Conservation (phyloP, 1,140 invertebrate species). For the Ganaspis sp. region DNA sequence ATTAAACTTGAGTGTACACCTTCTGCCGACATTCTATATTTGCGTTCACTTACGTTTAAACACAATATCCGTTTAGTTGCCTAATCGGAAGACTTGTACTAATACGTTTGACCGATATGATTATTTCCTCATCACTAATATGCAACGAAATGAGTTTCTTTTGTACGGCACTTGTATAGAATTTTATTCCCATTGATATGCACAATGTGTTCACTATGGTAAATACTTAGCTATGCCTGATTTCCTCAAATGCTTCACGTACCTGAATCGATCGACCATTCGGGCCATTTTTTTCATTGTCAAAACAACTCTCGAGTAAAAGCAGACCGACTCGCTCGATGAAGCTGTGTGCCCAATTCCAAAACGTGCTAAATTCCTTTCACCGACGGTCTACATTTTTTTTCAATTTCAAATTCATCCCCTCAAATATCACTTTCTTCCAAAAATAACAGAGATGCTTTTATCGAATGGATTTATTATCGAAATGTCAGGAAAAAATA, state of each 20-base stretch:
- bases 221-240: conserved; percentile 77
- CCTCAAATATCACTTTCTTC: neutral
- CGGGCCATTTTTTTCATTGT: conserved; percentile 67
- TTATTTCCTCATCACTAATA: conserved; percentile 76
- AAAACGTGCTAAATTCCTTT: conserved; percentile 21
- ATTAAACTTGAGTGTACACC: conserved; percentile 71
- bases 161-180: conserved; percentile 84
- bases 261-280: conserved; percentile 76
- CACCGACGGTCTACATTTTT: neutral
- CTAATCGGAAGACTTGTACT: conserved; percentile 66
- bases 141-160: conserved; percentile 79
- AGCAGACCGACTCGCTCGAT: conserved; percentile 23
- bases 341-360: conserved; percentile 21
- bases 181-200: conserved; percentile 78
- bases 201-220: conserved; percentile 77
- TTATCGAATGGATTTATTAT: too few species aligned
- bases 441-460: too few species aligned
- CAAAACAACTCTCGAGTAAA: conserved; percentile 67
- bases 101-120: conserved; percentile 68
- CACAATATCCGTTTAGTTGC: conserved; percentile 69
- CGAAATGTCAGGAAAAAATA: too few species aligned
- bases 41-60: conserved; percentile 69
- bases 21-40: conserved; percentile 70
- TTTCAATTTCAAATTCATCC: neutral
- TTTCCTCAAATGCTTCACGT: conserved; percentile 76